Conservation (phyloP, 2,113 vertebrate species). For the Pavo muticus region DNA sequence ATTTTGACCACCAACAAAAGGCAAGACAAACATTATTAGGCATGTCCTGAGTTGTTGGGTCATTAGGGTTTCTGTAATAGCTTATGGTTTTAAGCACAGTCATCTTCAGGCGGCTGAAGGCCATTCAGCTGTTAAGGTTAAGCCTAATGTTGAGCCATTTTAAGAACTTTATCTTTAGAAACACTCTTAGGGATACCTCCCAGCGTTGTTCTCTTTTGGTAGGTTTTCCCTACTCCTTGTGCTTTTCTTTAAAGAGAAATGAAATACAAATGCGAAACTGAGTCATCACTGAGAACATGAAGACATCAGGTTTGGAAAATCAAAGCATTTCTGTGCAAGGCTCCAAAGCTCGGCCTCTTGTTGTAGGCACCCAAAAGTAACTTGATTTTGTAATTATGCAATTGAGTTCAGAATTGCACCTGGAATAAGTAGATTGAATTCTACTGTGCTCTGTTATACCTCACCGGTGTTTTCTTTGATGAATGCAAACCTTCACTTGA, state of each 20-base stretch:
- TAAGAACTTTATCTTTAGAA: conserved; percentile 25
- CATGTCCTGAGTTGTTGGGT: conserved; percentile 22
- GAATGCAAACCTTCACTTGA: not conserved
- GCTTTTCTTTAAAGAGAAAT: not conserved
- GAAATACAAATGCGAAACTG: not conserved
- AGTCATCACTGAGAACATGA: not conserved
- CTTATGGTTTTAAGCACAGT: conserved; percentile 27
- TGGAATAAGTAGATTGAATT: not conserved
- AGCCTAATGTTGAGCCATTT: not conserved
- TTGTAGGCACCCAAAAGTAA: not conserved
- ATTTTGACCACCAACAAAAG: not conserved
- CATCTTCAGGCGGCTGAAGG: conserved; percentile 11
- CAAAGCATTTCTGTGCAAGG: not conserved
- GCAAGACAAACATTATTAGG: not conserved
- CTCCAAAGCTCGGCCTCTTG: not conserved
- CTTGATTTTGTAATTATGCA: not conserved
- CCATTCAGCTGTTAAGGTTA: conserved; percentile 1
- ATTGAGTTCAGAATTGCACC: not conserved
- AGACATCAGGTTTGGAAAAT: not conserved
- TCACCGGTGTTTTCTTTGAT: not conserved
- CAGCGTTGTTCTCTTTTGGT: not conserved
- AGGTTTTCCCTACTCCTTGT: not conserved
- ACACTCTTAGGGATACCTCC: not conserved
- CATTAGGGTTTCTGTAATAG: conserved; percentile 24
- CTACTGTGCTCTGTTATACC: not conserved